phyloP scores from a whole-genome alignment of 2,113 vertebrate genomes.

The Apeltes quadracus region DNA sequence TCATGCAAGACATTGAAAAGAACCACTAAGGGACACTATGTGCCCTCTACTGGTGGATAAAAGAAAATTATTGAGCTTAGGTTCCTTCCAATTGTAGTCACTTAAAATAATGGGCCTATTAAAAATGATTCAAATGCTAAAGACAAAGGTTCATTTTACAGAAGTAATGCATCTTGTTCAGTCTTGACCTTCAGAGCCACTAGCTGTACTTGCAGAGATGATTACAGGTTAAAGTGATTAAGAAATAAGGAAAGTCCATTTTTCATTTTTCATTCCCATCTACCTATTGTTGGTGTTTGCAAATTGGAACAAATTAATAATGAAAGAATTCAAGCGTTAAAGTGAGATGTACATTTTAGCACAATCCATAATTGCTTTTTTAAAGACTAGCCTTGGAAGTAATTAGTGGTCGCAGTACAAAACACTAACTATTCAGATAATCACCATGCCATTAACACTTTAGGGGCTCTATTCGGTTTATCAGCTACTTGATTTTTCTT shows the following conservation, averaged over 20 bases:
- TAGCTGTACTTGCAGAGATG: not conserved
- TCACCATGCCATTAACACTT: slow-evolving; percentile 71
- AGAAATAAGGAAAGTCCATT: not conserved
- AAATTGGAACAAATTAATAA: slow-evolving; percentile 66
- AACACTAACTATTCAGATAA: slow-evolving; percentile 74
- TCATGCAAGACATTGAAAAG: slow-evolving; percentile 45
- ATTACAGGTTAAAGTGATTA: not conserved
- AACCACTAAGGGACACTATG: slow-evolving; percentile 46
- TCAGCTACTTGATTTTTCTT: slow-evolving; percentile 41
- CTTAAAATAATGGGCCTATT: slow-evolving; percentile 8
- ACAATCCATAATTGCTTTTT: slow-evolving; percentile 74
- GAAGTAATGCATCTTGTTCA: not conserved
- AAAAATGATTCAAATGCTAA: not conserved
- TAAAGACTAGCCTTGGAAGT: slow-evolving; percentile 67
- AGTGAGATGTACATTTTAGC: slow-evolving; percentile 68
- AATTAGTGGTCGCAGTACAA: slow-evolving; percentile 71
- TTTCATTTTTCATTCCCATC: slow-evolving; percentile 21
- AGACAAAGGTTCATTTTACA: not conserved
- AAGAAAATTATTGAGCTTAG: slow-evolving; percentile 9
- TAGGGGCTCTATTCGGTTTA: slow-evolving; percentile 54
- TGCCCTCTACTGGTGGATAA: slow-evolving; percentile 73
- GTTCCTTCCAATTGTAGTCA: not conserved
- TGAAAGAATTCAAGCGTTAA: slow-evolving; percentile 59
- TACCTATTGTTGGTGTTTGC: slow-evolving; percentile 50
- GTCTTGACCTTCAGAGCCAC: not conserved